Base-by-base conservation (phyloP, 2,113 vertebrate species). In the Phalacrocorax carbo region DNA sequence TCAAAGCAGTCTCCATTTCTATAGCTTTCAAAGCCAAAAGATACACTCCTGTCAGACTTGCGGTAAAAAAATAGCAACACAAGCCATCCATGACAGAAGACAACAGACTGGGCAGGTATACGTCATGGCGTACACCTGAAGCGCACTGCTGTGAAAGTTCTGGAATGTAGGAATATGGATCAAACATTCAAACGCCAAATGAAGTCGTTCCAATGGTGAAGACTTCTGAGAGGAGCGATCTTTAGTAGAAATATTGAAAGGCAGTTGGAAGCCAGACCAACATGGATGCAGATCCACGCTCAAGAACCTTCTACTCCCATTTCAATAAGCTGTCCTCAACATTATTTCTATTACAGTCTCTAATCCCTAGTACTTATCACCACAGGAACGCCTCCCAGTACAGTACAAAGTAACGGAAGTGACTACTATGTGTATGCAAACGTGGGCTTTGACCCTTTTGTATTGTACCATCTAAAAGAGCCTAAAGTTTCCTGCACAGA, bases 91-190 rank as follows among this genome's bases (percentile, higher is more conserved):
- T 15, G 72, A 57, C 38, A 82, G 79, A 36, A 86, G 46, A 58
- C 72, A 93, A 11, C 8, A 5, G 14, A 22, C 17, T 3, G 21
- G 23, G 16, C 52, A 80, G 40, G 49, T 19, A 7, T 6, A 49
- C 0, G 1, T 42, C 26, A 16, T 58, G 34, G 22, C 1, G 1
- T 12, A 54, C 11, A 26, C 14, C 86, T 32, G 3, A 26, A 71
- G n/a, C 40, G 21, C 40, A 15, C 21, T 38, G 18, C 36, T 29
- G 30, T 9, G 54, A 32, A 70, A 79, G 8, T 61, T 68, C 49
- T 76, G 78, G 66, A 76, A 94, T 60, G 54, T 4, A 42, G 73
- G 62, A 79, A 61, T 9, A 34, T 3, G 13, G 36, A 72, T 55
- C 70, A 79, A 79, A 42, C 30, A 72, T 12, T 11, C 70, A 68